Evolutionary conservation across 2,888 invertebrate species (phyloP).

Genomic region (Anagyrus pseudococci): DNA sequence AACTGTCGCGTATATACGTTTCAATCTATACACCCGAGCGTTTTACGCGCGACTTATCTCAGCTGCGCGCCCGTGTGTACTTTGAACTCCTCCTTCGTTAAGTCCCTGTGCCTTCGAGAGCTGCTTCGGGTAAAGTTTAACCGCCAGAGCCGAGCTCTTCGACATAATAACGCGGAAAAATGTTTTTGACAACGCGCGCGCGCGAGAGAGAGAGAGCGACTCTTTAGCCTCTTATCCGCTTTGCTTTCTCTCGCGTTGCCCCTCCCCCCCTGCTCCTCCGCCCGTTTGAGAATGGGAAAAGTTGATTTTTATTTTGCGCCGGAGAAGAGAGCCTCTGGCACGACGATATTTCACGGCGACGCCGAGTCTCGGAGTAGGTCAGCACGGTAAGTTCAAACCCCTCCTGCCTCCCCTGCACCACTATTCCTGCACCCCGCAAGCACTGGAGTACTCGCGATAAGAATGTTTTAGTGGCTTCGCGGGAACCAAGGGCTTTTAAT

Average conservation of each 20-base stretch:
- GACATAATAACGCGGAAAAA: too few species aligned
- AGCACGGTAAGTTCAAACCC: background rate
- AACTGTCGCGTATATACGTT: background rate
- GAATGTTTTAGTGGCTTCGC: background rate
- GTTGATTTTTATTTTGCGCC: constrained; percentile 29
- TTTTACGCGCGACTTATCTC: too few species aligned
- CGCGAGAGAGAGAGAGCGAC: background rate
- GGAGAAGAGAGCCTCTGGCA: too few species aligned
- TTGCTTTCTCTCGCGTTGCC: background rate
- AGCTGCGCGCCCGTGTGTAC: too few species aligned
- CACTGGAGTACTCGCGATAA: background rate
- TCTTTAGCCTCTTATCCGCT: background rate
- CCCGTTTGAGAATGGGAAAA: constrained; percentile 10
- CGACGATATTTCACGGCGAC: background rate
- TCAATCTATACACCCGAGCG: too few species aligned
- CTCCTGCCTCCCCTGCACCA: background rate
- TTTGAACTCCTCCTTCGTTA: too few species aligned
- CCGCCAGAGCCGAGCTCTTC: too few species aligned
- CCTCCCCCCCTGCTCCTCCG: background rate
- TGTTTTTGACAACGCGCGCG: too few species aligned
- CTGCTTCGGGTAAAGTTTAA: too few species aligned
- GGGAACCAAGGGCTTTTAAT: too few species aligned
- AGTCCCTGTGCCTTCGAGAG: too few species aligned
- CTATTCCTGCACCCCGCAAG: background rate
- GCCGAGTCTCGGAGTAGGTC: constrained; percentile 12